These are phyloP conservation scores for Nymphalis io DNA, from an alignment of 1,140 invertebrate species.

Conservation along the genomic window DNA sequence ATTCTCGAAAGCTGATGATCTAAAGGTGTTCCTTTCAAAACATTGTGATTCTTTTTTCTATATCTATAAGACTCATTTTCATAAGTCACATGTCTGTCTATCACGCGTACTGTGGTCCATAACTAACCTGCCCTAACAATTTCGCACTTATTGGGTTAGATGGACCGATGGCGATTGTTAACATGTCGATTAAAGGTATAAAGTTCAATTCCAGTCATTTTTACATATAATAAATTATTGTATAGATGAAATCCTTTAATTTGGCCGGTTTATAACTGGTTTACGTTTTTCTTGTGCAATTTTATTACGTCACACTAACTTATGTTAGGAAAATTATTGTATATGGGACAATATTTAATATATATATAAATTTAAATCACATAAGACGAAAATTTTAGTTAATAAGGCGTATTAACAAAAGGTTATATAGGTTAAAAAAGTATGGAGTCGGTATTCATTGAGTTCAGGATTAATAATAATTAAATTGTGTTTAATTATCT, in stretches of 20 bases:
- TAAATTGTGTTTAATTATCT: no score
- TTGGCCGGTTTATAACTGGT: no score
- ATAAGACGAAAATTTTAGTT: no score
- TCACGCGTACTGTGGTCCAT: constrained; percentile 9
- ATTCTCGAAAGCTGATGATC: constrained; percentile 4
- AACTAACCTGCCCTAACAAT: constrained; percentile 39
- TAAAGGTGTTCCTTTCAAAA: not conserved
- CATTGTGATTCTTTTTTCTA: constrained; percentile 9
- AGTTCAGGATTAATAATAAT: no score
- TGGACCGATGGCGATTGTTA: constrained; percentile 1
- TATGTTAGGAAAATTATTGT: no score
- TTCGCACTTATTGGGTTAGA: constrained; percentile 22
- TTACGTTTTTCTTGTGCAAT: no score
- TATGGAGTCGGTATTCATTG: no score
- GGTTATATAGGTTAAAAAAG: no score
- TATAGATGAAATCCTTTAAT: not conserved
- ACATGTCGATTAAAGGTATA: constrained; percentile 9
- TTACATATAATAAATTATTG: not conserved
- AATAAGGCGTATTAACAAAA: no score
- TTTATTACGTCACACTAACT: no score
- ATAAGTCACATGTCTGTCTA: not conserved
- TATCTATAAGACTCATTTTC: constrained; percentile 14
- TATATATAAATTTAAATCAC: no score
- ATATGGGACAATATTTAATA: no score
- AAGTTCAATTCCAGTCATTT: constrained; percentile 6